Evolutionary conservation across 2,797 vertebrate species (phyloP).

Genomic region (Poeciliopsis paucimaculata): DNA sequence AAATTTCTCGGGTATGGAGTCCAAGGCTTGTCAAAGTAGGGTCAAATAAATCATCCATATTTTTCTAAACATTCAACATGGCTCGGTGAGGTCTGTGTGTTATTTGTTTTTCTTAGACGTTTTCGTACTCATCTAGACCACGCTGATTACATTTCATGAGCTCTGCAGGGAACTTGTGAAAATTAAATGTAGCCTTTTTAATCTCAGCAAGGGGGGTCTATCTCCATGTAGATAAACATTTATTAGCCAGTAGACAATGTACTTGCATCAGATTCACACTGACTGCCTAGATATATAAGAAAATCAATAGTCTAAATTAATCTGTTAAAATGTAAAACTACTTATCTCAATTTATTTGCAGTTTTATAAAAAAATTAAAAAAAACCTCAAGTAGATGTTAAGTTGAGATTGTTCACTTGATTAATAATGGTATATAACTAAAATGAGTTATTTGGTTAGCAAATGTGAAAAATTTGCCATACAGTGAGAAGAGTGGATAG

Average conservation of each 20-base stretch:
- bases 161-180: neutral
- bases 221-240: neutral
- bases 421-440: neutral
- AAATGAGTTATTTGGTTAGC: neutral
- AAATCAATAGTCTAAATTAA: neutral
- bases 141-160: neutral
- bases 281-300: neutral
- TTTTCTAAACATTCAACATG: constrained; percentile 79
- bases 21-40: constrained; percentile 81
- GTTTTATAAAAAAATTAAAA: neutral
- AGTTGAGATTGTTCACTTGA: neutral
- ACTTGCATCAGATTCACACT: neutral
- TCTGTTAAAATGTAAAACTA: neutral
- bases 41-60: constrained; percentile 86
- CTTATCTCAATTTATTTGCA: neutral
- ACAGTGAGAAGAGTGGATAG: neutral
- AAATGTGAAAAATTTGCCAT: neutral
- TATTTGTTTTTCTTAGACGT: constrained; percentile 4
- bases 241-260: neutral
- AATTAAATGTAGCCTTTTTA: neutral
- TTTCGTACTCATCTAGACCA: neutral
- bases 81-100: constrained; percentile 52
- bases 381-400: neutral
- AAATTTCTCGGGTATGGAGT: constrained; percentile 63
- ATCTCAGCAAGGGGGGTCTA: neutral